phyloP scores from a whole-genome alignment of 23 tunicate species.

The Halocynthia aurantium region DNA sequence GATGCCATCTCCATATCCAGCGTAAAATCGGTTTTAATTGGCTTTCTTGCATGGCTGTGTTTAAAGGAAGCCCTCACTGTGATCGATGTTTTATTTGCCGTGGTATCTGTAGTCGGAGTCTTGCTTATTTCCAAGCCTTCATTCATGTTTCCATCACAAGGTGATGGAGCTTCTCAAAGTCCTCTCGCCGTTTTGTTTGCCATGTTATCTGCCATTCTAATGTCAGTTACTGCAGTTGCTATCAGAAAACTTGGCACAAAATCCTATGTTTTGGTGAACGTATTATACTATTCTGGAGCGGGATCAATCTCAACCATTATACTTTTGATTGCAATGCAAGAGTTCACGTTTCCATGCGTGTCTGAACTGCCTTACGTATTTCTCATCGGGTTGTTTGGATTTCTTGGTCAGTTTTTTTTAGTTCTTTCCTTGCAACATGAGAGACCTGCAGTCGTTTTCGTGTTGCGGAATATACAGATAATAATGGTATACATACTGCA shows the following conservation, averaged over 20 bases:
- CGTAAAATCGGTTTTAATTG: constrained; percentile 39
- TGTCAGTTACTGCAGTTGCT: constrained; percentile 28
- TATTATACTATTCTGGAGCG: constrained; percentile 46
- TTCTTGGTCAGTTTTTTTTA: constrained; percentile 44
- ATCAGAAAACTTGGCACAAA: constrained; percentile 34
- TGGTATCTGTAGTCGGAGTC: constrained; percentile 38
- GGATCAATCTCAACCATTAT: constrained; percentile 31
- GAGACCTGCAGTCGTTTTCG: constrained; percentile 51
- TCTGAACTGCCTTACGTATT: constrained; percentile 30
- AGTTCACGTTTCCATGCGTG: constrained; percentile 45
- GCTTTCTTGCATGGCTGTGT: constrained; percentile 18
- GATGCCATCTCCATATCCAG: constrained; percentile 57
- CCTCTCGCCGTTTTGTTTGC: constrained; percentile 33
- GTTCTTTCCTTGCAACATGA: constrained; percentile 46
- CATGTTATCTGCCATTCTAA: constrained; percentile 14
- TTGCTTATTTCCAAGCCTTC: constrained; percentile 43
- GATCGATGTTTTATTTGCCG: constrained; percentile 34
- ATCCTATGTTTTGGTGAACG: constrained; percentile 37
- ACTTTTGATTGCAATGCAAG: not conserved
- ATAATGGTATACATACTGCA: constrained; percentile 56
- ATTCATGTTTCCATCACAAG: constrained; percentile 32
- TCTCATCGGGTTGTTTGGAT: constrained; percentile 46
- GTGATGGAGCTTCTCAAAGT: not conserved
- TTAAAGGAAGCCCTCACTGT: constrained; percentile 43
- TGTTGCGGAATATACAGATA: constrained; percentile 53